Base-by-base conservation (phyloP, 2,888 invertebrate species). In the Herminia tarsipennalis region DNA sequence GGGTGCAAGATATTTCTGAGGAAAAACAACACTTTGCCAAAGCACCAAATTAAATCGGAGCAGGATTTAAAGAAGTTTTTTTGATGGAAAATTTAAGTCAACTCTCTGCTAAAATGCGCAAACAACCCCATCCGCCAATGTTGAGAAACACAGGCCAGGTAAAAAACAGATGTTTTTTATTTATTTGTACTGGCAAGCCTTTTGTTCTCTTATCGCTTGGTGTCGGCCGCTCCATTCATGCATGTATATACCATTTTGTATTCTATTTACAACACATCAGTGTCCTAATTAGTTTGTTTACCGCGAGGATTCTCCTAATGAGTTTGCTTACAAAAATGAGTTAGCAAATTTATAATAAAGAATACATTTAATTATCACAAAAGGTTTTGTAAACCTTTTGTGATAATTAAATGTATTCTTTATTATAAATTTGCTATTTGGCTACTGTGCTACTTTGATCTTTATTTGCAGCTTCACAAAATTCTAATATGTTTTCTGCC, bases 141-240 rank as follows among this genome's bases (percentile, higher is more conserved):
- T 30, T 30, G 17, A 32, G 14, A 32, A 32, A 17, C 32, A 5
- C 9, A n/a, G 17, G 10, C 12, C 20, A 4, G 3, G 5, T 18
- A 18, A 18, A 4, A 18, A 32, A 8, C 3, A 5, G 3, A 29
- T 39, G 20, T 30, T 39, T 32, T 5, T 32, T 22, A 10, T 2
- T 29, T 24, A 17, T 32, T 8, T 24, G 5, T 12, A 5, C 24
- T 25, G 12, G 24, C 17, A 13, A 1, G 32, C 24, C 32, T 25
- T 25, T 40, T 40, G 40, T 40, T 40, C 32, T 10, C 40, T 40
- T 40, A 40, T 40, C 40, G 40, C 40, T 40, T 2, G 40, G 10
- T 27, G 27, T 18, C 33, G 13, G n/a, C 22, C 22, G 1, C 8
- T 33, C 12, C 2, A n/a, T 13, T 2, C 6, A 9, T 6, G 1